Conservation (phyloP, 2,113 vertebrate species). For the Chrysemys picta region DNA sequence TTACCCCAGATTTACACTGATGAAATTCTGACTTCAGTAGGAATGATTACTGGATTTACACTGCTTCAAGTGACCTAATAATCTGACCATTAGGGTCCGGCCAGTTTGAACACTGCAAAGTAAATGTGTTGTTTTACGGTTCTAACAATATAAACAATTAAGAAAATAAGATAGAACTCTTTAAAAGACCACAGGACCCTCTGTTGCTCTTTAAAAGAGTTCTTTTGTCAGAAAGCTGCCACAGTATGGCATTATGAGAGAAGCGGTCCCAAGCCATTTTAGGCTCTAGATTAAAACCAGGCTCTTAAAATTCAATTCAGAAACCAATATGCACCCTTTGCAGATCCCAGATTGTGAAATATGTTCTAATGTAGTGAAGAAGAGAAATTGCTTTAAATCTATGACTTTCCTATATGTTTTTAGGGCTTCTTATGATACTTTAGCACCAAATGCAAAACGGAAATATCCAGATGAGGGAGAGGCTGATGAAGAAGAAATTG, state of each 20-base stretch:
- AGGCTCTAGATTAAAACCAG: background rate
- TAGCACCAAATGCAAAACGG: constrained; percentile 84
- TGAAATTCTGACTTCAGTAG: background rate
- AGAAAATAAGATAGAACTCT: fast-evolving
- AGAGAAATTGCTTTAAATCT: background rate
- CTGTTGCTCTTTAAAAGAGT: background rate
- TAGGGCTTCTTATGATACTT: constrained; percentile 92
- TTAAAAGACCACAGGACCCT: background rate
- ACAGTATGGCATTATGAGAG: background rate
- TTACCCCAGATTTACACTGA: fast-evolving
- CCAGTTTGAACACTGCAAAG: background rate
- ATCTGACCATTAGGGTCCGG: background rate
- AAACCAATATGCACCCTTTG: background rate
- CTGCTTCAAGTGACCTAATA: background rate
- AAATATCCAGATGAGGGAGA: constrained; percentile 90
- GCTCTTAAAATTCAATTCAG: background rate
- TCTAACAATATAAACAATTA: background rate
- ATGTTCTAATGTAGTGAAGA: background rate
- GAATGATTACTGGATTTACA: fast-evolving
- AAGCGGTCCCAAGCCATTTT: background rate
- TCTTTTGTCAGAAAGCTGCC: background rate
- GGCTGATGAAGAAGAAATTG: constrained; percentile 91
- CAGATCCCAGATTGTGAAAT: background rate
- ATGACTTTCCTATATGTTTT: constrained; percentile 3
- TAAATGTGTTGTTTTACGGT: background rate